phyloP scores from a whole-genome alignment of 2,888 invertebrate genomes.

The Drosophila recens region DNA sequence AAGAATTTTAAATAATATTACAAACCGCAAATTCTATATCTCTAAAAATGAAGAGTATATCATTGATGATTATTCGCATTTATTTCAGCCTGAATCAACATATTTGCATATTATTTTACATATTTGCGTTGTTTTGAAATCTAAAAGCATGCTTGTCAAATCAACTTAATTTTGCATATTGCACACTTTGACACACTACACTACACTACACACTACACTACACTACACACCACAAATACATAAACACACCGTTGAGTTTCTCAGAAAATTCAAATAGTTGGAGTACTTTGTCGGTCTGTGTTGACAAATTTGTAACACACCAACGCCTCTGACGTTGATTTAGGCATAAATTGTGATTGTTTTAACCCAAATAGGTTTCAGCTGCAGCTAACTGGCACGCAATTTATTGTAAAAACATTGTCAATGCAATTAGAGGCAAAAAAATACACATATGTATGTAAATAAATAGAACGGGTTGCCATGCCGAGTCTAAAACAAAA shows the following conservation, averaged over 20 bases:
- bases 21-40: too few species aligned
- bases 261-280: slow-evolving; percentile 24
- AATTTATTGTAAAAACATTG: slow-evolving; percentile 82
- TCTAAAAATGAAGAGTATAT: slow-evolving; percentile 16
- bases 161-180: slow-evolving; percentile 55
- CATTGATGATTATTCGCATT: not conserved
- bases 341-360: slow-evolving; percentile 73
- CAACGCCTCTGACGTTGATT: slow-evolving; percentile 74
- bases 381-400: slow-evolving; percentile 58
- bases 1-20: too few species aligned
- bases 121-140: slow-evolving; percentile 1
- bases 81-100: not conserved
- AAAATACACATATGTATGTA: slow-evolving; percentile 8
- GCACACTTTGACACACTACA: slow-evolving; percentile 16
- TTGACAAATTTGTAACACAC: slow-evolving; percentile 78
- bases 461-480: slow-evolving; percentile 16
- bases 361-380: slow-evolving; percentile 74
- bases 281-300: slow-evolving; percentile 14
- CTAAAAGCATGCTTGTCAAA: slow-evolving; percentile 67
- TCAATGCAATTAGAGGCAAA: slow-evolving; percentile 71
- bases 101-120: slow-evolving; percentile 1
- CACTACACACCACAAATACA: not conserved
- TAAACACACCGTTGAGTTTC: slow-evolving; percentile 12
- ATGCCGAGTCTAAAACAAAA: slow-evolving; percentile 24
- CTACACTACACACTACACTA: not conserved